phyloP scores from a whole-genome alignment of 2,113 vertebrate species.

The Turnix velox region DNA sequence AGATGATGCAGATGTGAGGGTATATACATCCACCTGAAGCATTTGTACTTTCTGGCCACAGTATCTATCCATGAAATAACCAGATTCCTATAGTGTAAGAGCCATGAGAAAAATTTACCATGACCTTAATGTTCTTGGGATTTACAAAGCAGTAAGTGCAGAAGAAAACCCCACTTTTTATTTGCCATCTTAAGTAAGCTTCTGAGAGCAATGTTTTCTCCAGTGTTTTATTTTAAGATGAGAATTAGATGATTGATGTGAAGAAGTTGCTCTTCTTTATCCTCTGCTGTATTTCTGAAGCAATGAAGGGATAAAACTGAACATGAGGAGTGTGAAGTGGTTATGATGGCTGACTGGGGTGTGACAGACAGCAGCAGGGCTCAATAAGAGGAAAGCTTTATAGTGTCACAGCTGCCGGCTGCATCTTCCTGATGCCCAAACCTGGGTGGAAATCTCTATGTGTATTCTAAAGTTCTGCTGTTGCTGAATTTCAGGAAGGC shows the following conservation, averaged over 20 bases:
- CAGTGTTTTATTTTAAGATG: not conserved
- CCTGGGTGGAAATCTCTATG: not conserved
- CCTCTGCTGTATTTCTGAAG: not conserved
- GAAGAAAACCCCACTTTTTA: not conserved
- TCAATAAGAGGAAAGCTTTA: not conserved
- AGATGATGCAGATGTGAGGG: rapidly evolving
- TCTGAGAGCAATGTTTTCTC: not conserved
- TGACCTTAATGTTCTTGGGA: not conserved
- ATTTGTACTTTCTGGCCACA: not conserved
- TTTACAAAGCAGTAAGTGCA: not conserved
- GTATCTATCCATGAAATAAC: not conserved
- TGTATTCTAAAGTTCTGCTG: not conserved
- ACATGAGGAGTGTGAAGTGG: not conserved
- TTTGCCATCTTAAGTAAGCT: not conserved
- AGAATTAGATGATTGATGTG: not conserved
- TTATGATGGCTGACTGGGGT: not conserved
- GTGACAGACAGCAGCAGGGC: not conserved
- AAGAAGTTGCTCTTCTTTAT: not conserved
- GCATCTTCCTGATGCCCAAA: not conserved
- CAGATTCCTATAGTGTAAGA: not conserved
- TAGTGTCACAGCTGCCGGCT: not conserved
- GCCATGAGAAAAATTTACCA: not conserved
- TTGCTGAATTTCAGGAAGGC: not conserved
- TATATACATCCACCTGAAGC: not conserved
- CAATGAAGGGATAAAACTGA: not conserved